These are phyloP conservation scores for Trichomalopsis sarcophagae DNA, from an alignment of 1,140 invertebrate species.

Conservation along the genomic window DNA sequence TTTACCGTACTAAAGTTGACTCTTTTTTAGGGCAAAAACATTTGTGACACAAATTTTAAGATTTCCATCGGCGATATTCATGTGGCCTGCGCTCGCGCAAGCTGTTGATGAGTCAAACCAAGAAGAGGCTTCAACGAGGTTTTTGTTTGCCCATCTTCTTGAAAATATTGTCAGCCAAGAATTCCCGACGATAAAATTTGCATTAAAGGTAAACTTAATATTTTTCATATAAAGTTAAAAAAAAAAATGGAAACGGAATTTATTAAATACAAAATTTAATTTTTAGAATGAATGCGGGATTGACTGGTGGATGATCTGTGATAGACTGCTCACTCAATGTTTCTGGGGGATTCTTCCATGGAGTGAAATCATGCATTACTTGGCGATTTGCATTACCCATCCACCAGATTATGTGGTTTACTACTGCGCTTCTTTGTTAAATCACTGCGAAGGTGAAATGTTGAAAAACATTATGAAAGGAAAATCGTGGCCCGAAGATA, in stretches of 20 bases:
- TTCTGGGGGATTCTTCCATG: slow-evolving; percentile 72
- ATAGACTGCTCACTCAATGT: slow-evolving; percentile 66
- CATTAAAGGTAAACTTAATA: slow-evolving; percentile 61
- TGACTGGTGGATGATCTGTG: slow-evolving; percentile 71
- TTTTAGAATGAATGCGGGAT: slow-evolving; percentile 66
- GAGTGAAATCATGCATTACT: slow-evolving; percentile 69
- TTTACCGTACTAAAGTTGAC: background rate
- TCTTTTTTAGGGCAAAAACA: slow-evolving; percentile 65
- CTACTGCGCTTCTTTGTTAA: slow-evolving; percentile 68
- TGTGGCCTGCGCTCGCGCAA: slow-evolving; percentile 66
- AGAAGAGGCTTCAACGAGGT: slow-evolving; percentile 61
- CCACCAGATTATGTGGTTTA: slow-evolving; percentile 71
- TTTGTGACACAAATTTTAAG: slow-evolving; percentile 67
- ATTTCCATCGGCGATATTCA: slow-evolving; percentile 67
- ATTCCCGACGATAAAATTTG: slow-evolving; percentile 64
- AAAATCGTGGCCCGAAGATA: slow-evolving; percentile 69
- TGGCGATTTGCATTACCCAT: slow-evolving; percentile 69
- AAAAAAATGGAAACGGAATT: background rate
- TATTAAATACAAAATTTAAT: background rate
- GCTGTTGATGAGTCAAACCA: slow-evolving; percentile 63
- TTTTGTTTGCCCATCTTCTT: slow-evolving; percentile 67
- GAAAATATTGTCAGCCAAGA: slow-evolving; percentile 67
- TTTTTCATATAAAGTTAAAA: background rate
- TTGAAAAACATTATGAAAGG: slow-evolving; percentile 63
- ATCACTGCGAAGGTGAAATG: slow-evolving; percentile 63